A percentile compares a stretch with the other conserved stretches of the same genome.
Evolutionary conservation across 2,113 vertebrate species (phyloP).

Genomic region (Xenopus laevis): DNA sequence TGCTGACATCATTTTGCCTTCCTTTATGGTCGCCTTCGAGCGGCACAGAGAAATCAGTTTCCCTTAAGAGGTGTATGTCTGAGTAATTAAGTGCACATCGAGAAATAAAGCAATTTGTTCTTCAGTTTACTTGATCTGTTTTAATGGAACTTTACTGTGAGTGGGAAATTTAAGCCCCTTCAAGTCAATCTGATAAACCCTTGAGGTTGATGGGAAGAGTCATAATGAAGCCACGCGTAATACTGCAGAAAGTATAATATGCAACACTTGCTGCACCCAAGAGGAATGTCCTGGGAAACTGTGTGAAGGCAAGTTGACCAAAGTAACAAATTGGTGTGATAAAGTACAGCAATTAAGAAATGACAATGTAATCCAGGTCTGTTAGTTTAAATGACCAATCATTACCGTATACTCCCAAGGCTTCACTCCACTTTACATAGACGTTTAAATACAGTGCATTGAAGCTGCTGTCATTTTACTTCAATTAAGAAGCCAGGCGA

Average conservation of each 20-base stretch:
- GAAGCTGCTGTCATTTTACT: background rate
- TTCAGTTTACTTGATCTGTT: slow-evolving; percentile 33
- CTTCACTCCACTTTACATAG: background rate
- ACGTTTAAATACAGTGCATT: background rate
- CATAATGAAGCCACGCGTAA: slow-evolving; percentile 29
- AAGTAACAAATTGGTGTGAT: background rate
- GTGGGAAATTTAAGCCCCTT: slow-evolving; percentile 15
- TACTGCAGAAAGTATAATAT: slow-evolving; percentile 2
- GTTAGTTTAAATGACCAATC: background rate
- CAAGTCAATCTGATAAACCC: slow-evolving; percentile 24
- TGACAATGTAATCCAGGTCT: background rate
- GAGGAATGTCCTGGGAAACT: slow-evolving; percentile 8
- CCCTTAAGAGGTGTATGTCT: slow-evolving; percentile 17
- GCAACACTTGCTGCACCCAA: background rate
- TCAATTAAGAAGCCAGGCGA: too few species aligned
- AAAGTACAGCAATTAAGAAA: background rate
- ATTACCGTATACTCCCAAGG: background rate
- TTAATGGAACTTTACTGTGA: slow-evolving; percentile 27
- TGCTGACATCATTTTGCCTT: background rate
- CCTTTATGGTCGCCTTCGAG: background rate
- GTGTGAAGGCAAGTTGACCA: slow-evolving; percentile 2
- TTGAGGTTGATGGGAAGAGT: slow-evolving; percentile 14
- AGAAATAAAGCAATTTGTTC: slow-evolving; percentile 40
- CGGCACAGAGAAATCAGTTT: slow-evolving; percentile 14
- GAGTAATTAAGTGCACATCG: slow-evolving; percentile 25